Base-by-base conservation (phyloP, 2,797 vertebrate species). In the Sorex maritimensis region DNA sequence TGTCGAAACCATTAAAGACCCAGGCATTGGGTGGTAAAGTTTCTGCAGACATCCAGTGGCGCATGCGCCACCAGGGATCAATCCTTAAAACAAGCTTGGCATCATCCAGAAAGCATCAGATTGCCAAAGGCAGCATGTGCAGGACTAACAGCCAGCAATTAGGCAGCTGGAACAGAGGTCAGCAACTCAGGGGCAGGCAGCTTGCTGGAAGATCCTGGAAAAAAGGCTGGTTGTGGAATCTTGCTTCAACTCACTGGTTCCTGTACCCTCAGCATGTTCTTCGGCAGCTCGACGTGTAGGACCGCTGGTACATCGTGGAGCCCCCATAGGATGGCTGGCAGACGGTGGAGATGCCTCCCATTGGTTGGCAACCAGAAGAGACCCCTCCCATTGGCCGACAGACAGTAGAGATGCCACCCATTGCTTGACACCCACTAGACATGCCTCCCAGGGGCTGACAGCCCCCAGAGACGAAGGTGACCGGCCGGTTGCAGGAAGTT, bases 401-500 rank as follows among this genome's bases (percentile, higher is more conserved):
- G 34, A 11, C 21, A 8, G 82, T 28, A 14, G 85, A 78, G 41
- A 68, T 7, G 13, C 85, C 72, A 46, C 85, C 52, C 26, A 81
- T 52, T 8, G 83, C 83, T 21, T 77, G 96, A 92, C 92, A 94
- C 24, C 55, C 58, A 3, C 69, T 61, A 2, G 96, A 87, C 80
- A 88, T 30, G 23, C 96, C 86, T 10, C 87, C 95, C 61, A 83
- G 1, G 6, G 96, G 67, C 81, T 88, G 95, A 67, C 95, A 94
- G 52, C 90, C 78, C 12, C 89, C 52, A 26, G 96, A 83, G 72
- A 95, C 88, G 30, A 97, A 96, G 83, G 81, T 88, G 87, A 96
- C 3, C 0, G 95, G 97, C 77, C 93, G 92, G 84, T 81, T 95
- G 67, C 61, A 94, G 92, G 95, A 14, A 5, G 77, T 67, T 2